Evolutionary conservation across 2,797 vertebrate species (phyloP), one percentile per base, ranked within the genome.

Genomic region (Chelidonichthys spinosus): DNA sequence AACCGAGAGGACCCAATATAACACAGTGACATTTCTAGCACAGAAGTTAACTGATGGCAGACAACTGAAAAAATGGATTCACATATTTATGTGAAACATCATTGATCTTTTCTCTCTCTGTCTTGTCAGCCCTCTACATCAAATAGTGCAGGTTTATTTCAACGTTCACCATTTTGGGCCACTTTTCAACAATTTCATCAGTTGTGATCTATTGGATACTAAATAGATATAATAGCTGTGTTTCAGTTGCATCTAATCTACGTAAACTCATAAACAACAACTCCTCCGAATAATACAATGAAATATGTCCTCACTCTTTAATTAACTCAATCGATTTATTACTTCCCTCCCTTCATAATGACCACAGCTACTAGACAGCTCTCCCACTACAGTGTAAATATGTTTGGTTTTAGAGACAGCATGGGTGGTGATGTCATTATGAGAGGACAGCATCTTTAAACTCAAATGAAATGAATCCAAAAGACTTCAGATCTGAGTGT

Each of bases 11-110:
- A 47, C 36, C 4, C 4, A 17, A 58, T 36, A 55, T 53, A 50
- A 50, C 52, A 10, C 8, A 7, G 42, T 72, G 9, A 25, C 18
- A 64, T 60, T 36, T 62, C 17, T 37, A 52, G 7, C 37, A 44
- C 39, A 59, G 18, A 44, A 56, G 10, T 32, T n/a, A 35, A 74
- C 35, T 69, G 11, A 65, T 64, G 47, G 13, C 5, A 52, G 36
- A 18, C 56, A 35, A 52, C 8, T 36, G 43, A 13, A 56, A 36
- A 63, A 66, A 39, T 5, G 6, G 40, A 63, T 37, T 39, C 32
- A 33, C 17, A 25, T 14, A 32, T 6, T 49, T 43, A 55, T 59
- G n/a, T 44, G 13, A 49, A 55, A 35, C 35, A 42, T 42, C 37
- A 35, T 5, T 14, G 37, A 37, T 33, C 2, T 1, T 58, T 1